A percentile compares a stretch with the other conserved stretches of the same genome.
Conservation (phyloP, 2,797 vertebrate species). For the Brotula barbata region DNA sequence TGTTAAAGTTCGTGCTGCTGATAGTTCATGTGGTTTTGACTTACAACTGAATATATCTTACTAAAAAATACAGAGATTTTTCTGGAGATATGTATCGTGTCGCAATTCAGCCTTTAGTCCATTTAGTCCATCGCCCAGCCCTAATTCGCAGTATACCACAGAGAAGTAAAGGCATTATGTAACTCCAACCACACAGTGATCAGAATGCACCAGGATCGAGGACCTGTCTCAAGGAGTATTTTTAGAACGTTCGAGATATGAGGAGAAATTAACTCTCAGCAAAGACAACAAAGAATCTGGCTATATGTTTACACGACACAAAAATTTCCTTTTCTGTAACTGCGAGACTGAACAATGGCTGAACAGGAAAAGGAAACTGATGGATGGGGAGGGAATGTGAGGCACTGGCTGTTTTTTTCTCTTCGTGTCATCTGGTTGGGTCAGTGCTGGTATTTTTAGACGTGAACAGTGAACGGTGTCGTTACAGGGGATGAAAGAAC, state of each 20-base stretch:
- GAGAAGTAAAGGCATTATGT: no score
- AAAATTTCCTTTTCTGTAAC: slow-evolving; percentile 6
- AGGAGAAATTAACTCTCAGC: slow-evolving; percentile 10
- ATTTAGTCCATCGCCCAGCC: no score
- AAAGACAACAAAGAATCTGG: slow-evolving; percentile 10
- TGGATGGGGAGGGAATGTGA: slow-evolving; percentile 54
- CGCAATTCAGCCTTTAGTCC: no score
- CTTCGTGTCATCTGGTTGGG: slow-evolving; percentile 16
- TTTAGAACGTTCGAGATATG: neutral
- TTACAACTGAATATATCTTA: no score
- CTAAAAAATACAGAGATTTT: no score
- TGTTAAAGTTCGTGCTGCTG: no score
- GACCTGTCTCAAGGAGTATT: slow-evolving; percentile 1
- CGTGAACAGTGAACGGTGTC: slow-evolving; percentile 16
- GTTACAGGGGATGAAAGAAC: no score
- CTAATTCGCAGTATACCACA: no score
- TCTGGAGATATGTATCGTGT: no score
- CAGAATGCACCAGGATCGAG: no score
- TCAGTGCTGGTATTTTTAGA: slow-evolving; percentile 66
- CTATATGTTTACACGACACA: neutral
- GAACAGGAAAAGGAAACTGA: slow-evolving; percentile 74
- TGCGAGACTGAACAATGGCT: slow-evolving; percentile 58
- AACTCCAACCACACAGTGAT: no score
- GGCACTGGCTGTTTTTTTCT: slow-evolving; percentile 16
- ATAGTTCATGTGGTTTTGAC: no score